phyloP scores from a whole-genome alignment of 1,140 invertebrate species.

The Chrysoperla carnea region DNA sequence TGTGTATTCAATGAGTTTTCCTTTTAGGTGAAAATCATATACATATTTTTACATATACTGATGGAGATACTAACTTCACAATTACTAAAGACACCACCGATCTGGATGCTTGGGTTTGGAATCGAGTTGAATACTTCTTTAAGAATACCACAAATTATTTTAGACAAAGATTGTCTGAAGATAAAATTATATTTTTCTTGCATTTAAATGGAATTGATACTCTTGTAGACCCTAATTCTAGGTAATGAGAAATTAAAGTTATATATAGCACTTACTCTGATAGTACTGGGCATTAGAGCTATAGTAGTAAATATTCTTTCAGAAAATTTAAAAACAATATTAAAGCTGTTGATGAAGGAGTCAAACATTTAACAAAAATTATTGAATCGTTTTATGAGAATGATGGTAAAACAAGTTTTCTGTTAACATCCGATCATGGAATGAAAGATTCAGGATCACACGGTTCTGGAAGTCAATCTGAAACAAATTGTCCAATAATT shows the following conservation, averaged over 20 bases:
- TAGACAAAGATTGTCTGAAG: conserved; percentile 30
- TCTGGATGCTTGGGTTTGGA: conserved; percentile 91
- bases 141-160: conserved; percentile 26
- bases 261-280: too few relatives aligned
- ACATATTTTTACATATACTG: conserved; percentile 27
- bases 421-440: conserved; percentile 94
- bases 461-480: conserved; percentile 73
- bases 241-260: too few relatives aligned
- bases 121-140: conserved; percentile 56
- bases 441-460: conserved; percentile 98
- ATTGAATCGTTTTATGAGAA: conserved; percentile 51
- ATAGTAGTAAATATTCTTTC: too few relatives aligned
- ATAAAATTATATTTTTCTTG: conserved; percentile 73
- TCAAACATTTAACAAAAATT: conserved; percentile 44
- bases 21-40: conserved; percentile 26
- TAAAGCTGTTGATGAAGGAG: conserved; percentile 53
- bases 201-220: conserved; percentile 94
- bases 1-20: too few relatives aligned
- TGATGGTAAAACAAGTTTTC: conserved; percentile 65
- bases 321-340: conserved; percentile 72
- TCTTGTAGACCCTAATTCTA: too few relatives aligned
- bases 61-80: conserved; percentile 57
- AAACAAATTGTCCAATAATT: conserved; percentile 86
- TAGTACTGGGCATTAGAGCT: too few relatives aligned
- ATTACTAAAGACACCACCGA: conserved; percentile 41